Evolutionary conservation across 2,797 vertebrate species (phyloP).

Genomic region (Peromyscus aztecus): DNA sequence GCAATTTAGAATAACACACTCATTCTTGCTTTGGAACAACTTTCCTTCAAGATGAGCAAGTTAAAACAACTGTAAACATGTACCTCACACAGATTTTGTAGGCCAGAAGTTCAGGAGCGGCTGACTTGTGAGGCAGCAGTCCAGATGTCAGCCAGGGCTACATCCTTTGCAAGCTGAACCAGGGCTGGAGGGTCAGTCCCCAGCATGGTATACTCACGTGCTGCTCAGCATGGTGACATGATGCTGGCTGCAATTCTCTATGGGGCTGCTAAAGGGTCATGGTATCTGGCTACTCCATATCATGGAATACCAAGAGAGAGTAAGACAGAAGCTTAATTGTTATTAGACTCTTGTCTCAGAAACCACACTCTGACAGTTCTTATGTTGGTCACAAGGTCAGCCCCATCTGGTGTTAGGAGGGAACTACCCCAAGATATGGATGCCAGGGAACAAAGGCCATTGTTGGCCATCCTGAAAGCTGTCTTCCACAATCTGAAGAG

Average conservation of each 20-base stretch:
- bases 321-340: neutral
- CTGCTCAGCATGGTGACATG: neutral
- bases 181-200: neutral
- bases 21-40: neutral
- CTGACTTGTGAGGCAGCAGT: neutral
- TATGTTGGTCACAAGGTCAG: neutral
- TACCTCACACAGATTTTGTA: neutral
- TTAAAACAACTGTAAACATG: constrained; percentile 11
- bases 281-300: neutral
- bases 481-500: neutral
- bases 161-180: neutral
- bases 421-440: neutral
- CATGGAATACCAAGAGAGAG: neutral
- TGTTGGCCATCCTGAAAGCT: neutral
- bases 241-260: neutral
- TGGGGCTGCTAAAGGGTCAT: neutral
- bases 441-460: neutral
- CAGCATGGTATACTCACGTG: neutral
- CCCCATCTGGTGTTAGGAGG: neutral
- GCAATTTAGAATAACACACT: neutral
- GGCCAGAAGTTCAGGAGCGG: neutral
- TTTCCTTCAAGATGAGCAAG: neutral
- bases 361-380: neutral
- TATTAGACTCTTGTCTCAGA: neutral
- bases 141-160: neutral